phyloP scores from a whole-genome alignment of 2,797 vertebrate species.

The Crax fasciolata region DNA sequence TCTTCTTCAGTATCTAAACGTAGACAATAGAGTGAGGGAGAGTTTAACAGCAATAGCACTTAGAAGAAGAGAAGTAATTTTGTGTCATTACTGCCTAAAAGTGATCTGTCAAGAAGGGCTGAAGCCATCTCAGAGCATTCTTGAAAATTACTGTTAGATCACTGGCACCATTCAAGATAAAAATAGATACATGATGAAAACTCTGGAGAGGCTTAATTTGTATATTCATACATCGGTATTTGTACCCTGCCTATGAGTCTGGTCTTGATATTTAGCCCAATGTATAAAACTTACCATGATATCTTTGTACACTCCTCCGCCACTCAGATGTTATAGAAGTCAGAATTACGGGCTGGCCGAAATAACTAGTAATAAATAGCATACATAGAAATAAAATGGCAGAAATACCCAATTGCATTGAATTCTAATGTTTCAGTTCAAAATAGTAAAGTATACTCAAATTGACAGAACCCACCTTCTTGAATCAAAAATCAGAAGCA shows the following conservation, averaged over 20 bases:
- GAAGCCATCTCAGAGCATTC: neutral
- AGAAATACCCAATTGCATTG: neutral
- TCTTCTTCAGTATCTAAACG: neutral
- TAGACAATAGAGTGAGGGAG: neutral
- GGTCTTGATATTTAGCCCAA: neutral
- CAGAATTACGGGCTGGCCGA: neutral
- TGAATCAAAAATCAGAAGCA: conserved; percentile 40
- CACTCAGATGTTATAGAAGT: neutral
- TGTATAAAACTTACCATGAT: neutral
- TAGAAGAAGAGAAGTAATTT: neutral
- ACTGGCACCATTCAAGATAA: neutral
- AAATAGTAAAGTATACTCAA: neutral
- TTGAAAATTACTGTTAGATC: neutral
- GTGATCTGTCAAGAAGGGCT: neutral
- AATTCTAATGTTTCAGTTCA: neutral
- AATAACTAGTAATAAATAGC: neutral
- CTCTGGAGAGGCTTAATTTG: neutral
- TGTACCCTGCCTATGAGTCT: neutral
- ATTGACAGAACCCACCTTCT: neutral
- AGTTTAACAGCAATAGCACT: neutral
- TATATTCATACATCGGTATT: neutral
- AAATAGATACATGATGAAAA: neutral
- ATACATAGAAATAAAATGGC: neutral
- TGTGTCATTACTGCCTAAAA: neutral
- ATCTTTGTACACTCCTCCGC: neutral